A percentile compares a stretch with the other conserved stretches of the same genome.
Conservation (phyloP, 2,888 invertebrate species). For the Corbicula japonica region DNA sequence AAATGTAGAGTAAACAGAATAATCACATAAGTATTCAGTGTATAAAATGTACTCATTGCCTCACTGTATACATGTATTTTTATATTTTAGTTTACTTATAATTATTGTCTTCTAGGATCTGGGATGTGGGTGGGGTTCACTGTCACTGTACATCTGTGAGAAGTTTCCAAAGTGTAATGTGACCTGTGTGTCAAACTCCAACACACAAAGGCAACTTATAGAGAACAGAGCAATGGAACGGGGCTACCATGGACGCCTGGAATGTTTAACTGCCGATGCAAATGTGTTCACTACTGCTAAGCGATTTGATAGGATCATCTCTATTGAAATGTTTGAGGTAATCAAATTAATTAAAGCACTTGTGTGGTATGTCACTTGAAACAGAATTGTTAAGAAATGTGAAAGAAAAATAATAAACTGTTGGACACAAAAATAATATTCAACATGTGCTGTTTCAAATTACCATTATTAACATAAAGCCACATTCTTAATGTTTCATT, state of each 20-base stretch:
- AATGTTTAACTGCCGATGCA: conserved; percentile 79
- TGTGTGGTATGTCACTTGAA: too few relatives aligned
- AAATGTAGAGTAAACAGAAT: too few relatives aligned
- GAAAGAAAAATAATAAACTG: too few relatives aligned
- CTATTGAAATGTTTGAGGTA: conserved; percentile 84
- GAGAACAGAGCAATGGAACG: conserved; percentile 65
- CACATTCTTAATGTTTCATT: too few relatives aligned
- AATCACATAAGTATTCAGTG: not conserved
- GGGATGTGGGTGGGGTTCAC: conserved; percentile 84
- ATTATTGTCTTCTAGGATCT: conserved; percentile 72
- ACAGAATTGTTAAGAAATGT: too few relatives aligned
- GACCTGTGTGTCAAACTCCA: conserved; percentile 82
- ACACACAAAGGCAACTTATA: conserved; percentile 79
- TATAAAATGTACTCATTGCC: not conserved
- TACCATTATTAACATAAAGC: too few relatives aligned
- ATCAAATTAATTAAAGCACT: too few relatives aligned
- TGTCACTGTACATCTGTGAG: conserved; percentile 79
- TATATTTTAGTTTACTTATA: too few relatives aligned
- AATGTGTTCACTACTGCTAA: conserved; percentile 77
- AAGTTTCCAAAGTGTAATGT: conserved; percentile 80
- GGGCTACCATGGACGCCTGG: conserved; percentile 73
- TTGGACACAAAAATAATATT: too few relatives aligned
- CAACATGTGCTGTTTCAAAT: too few relatives aligned
- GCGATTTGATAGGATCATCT: conserved; percentile 80
- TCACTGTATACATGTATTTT: not conserved